Percentiles rank a stretch among this genome's conserved stretches.
These are phyloP conservation scores for Diloba caeruleocephala DNA, from an alignment of 2,888 invertebrate species.

Conservation along the genomic window DNA sequence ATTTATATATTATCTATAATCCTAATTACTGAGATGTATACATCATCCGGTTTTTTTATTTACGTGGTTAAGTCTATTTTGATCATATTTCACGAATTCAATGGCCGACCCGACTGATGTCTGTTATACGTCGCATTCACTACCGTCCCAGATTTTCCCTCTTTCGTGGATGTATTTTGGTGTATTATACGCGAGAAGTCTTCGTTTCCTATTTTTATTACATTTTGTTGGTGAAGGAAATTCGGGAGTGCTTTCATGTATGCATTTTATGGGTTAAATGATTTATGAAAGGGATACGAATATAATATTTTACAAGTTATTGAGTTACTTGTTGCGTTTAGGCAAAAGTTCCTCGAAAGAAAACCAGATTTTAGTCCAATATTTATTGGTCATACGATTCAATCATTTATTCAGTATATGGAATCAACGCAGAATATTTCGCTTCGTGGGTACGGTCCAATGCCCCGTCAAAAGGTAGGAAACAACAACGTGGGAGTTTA, in stretches of 20 bases:
- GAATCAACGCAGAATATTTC: too few relatives aligned
- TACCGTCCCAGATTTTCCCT: constrained; percentile 16
- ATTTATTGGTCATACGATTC: too few relatives aligned
- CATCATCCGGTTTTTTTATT: constrained; percentile 24
- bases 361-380: too few relatives aligned
- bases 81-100: constrained; percentile 30
- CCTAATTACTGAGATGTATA: constrained; percentile 8
- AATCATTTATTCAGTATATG: too few relatives aligned
- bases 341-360: too few relatives aligned
- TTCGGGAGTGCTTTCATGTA: not conserved
- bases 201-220: constrained; percentile 26
- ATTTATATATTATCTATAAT: too few relatives aligned
- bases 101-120: constrained; percentile 9
- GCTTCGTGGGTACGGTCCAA: too few relatives aligned
- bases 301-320: not conserved
- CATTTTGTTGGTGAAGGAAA: constrained; percentile 12
- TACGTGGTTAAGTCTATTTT: constrained; percentile 12
- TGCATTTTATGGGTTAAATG: not conserved
- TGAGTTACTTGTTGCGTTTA: too few relatives aligned
- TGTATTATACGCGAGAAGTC: constrained; percentile 20
- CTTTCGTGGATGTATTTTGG: constrained; percentile 30
- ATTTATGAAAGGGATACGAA: not conserved
- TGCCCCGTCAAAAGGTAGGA: too few relatives aligned
- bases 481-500: too few relatives aligned
- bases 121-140: constrained; percentile 12